These are phyloP conservation scores for Phalacrocorax aristotelis DNA, from an alignment of 2,113 vertebrate genomes.

Conservation along the genomic window DNA sequence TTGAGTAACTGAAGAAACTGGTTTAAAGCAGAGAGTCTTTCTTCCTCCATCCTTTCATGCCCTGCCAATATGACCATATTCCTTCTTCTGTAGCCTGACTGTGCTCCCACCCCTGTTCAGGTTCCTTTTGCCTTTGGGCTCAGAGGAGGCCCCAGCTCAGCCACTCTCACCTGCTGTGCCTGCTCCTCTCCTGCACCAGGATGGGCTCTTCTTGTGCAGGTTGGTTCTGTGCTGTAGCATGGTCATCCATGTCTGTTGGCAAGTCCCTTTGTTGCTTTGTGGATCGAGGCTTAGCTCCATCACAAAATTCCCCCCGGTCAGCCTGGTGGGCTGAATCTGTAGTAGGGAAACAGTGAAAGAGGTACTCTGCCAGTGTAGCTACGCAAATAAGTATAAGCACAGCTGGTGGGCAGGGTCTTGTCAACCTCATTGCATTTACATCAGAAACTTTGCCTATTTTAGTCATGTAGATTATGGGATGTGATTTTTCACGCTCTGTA, in stretches of 20 bases:
- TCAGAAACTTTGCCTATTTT: conserved; percentile 4
- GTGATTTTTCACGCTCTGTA: conserved; percentile 60
- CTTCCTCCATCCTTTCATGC: not conserved
- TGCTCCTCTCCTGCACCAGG: not conserved
- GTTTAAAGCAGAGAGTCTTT: not conserved
- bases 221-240: not conserved
- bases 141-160: not conserved
- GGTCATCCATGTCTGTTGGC: not conserved
- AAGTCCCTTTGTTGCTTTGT: not conserved
- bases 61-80: accelerated
- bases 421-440: conserved; percentile 19
- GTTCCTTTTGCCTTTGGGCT: not conserved
- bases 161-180: not conserved
- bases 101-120: not conserved
- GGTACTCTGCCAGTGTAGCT: not conserved
- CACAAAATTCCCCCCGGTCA: accelerated
- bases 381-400: not conserved
- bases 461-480: conserved; percentile 32
- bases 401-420: not conserved
- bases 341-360: not conserved
- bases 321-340: not conserved
- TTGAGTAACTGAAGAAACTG: not conserved
- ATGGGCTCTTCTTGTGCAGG: accelerated
- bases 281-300: not conserved
- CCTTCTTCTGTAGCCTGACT: not conserved